Evolutionary conservation across 2,888 invertebrate genomes (phyloP), one percentile per base, ranked within the genome.

Genomic region (Odontomyia ornata): DNA sequence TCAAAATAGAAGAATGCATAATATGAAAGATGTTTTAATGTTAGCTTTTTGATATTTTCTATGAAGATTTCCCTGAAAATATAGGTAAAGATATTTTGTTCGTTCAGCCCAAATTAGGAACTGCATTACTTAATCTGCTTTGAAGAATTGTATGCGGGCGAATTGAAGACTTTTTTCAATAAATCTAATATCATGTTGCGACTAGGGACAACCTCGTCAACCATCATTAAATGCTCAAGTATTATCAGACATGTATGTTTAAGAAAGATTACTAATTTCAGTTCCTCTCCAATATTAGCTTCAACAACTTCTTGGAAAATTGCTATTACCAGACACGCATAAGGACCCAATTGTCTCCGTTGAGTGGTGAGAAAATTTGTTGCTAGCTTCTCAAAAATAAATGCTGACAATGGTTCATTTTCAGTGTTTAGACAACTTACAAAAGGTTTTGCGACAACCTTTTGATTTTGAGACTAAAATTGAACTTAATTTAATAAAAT

Each of bases 201-300:
- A 80, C 85, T 86, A 0, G 86, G 83, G 28, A 83, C 83, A 73
- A 84, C 81, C 69, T 86, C 86, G 76, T 86, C 86, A 0, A 85
- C 84, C 82, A 87, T 84, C 85, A 87, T 86, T 0, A 85, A 80
- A 77, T 86, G 86, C 77, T 87, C 87, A n/a, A 87, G 79, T 46
- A 84, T 81, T 1, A 83, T 80, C 13, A 84, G 76, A 21, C 83
- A 81, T 3, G 82, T 82, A 7, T 83, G 84, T 76, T 83, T 83
- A 28, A 87, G 71, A 0, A 87, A 78, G 1, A 81, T 81, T 13
- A 83, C 77, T 21, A 85, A 81, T 80, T 81, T 79, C 0, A 47
- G 27, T 28, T 78, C 80, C 46, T 81, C 78, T 21, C 71, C 71
- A 11, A 73, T 77, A 28, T 81, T 78, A 0, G 81, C 76, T 18